Percentiles rank a stretch among this genome's conserved stretches.
Conservation (phyloP, 2,113 vertebrate species). For the Clarias magur region DNA sequence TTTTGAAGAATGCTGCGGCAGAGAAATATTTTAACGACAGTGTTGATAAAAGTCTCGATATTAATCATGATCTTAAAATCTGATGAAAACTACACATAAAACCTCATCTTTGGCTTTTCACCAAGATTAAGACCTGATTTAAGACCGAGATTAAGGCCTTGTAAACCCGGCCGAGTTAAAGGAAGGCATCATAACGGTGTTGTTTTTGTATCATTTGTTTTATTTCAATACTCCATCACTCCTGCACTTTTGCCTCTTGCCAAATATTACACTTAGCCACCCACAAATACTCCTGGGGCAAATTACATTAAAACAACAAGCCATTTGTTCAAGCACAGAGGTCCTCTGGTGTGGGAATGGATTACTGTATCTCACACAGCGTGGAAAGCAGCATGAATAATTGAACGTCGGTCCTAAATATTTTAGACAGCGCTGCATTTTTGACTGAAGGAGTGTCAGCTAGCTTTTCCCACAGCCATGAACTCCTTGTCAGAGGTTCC, state of each 20-base stretch:
- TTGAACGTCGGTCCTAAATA: slow-evolving; percentile 45
- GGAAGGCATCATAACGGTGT: background rate
- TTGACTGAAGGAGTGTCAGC: slow-evolving; percentile 28
- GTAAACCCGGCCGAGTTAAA: background rate
- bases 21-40: background rate
- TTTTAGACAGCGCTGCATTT: slow-evolving; percentile 42
- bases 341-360: slow-evolving; percentile 45
- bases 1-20: background rate
- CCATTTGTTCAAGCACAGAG: slow-evolving; percentile 42
- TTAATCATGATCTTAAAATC: slow-evolving; percentile 8
- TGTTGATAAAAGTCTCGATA: background rate
- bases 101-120: slow-evolving; percentile 7
- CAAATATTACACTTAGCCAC: slow-evolving; percentile 50
- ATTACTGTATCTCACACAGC: slow-evolving; percentile 38
- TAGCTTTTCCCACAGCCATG: slow-evolving; percentile 24
- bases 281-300: slow-evolving; percentile 45
- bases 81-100: slow-evolving; percentile 10
- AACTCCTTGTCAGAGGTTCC: slow-evolving; percentile 14
- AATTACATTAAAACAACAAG: slow-evolving; percentile 52
- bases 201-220: slow-evolving; percentile 20
- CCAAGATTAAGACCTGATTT: slow-evolving; percentile 17
- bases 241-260: background rate
- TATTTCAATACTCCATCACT: slow-evolving; percentile 50
- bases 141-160: background rate
- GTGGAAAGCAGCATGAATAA: slow-evolving; percentile 49